Percentiles rank a stretch among this genome's conserved stretches.
phyloP scores from a whole-genome alignment of 2,888 invertebrate genomes.

The Chloromyia formosa region DNA sequence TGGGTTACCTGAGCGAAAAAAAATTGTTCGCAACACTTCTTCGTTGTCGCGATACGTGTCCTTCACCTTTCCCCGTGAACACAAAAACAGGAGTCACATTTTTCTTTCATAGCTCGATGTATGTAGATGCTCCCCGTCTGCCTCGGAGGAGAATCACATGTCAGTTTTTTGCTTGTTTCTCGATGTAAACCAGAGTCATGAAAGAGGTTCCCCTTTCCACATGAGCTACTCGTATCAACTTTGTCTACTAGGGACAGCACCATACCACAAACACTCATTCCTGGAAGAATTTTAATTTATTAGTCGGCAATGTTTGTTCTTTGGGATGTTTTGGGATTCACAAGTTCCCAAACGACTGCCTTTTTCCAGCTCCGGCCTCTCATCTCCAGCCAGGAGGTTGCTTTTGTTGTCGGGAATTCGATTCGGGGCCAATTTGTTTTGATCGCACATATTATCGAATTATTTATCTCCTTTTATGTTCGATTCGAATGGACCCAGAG shows the following conservation, averaged over 20 bases:
- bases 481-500: not conserved
- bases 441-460: conserved; percentile 37
- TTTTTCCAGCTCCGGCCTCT: no score
- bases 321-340: not conserved
- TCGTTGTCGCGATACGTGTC: conserved; percentile 16
- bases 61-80: not conserved
- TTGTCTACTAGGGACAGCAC: conserved; percentile 24
- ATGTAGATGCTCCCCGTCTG: no score
- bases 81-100: no score
- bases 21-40: not conserved
- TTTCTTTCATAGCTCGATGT: no score
- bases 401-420: not conserved
- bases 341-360: not conserved
- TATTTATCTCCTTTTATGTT: conserved; percentile 18
- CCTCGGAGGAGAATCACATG: not conserved
- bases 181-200: no score
- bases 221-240: not conserved
- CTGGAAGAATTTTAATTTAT: conserved; percentile 40
- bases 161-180: no score
- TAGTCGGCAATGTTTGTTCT: conserved; percentile 40
- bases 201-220: no score
- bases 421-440: conserved; percentile 28
- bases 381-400: not conserved
- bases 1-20: not conserved
- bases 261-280: conserved; percentile 5